Base-by-base conservation (phyloP, 2,113 vertebrate species). In the Paedocypris sp. region DNA sequence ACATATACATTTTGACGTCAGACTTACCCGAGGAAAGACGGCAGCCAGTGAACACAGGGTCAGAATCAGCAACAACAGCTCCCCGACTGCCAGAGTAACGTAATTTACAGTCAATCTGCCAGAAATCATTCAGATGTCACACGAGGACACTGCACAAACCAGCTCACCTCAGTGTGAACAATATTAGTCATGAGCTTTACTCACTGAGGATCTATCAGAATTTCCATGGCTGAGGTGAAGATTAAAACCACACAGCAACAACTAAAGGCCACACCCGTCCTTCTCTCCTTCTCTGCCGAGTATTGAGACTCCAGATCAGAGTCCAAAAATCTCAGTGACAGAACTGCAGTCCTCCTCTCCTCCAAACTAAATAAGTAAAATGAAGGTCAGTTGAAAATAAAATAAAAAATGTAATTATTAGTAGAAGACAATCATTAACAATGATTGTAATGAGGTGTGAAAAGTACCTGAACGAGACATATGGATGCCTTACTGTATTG, bases 261-360 rank as follows among this genome's bases (percentile, higher is more conserved):
- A 83, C 86, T 88, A 76, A 98, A 93, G 46, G 94, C 93, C 0
- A 86, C 88, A 0, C 92, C 93, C 0, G 91, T 94, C 72, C 89
- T 88, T 70, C 86, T 91, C 61, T 97, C 94, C 76, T 93, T 94
- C 80, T 97, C 93, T 12, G 91, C 85, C 0, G 91, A 94, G 80
- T 91, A 97, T 12, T 85, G 89, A 0, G 80, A 86, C 68, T 97
- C 94, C 76, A 96, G 75, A 26, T 90, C 86, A 0, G 82, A 78
- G 32, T 91, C 91, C 48, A 89, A 73, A 70, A 97, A 97, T 5
- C 84, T 76, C 73, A 98, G 79, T 20, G 90, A 87, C 12, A 92
- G 64, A 0, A 79, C 62, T 51, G 88, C 88, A 4, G 90, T 89
- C 73, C 84, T 76, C 60, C 87, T 87, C 69, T 43, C 6, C 28